A percentile compares a stretch with the other conserved stretches of the same genome.
Conservation (phyloP, 2,113 vertebrate genomes). For the Scatophagus argus region DNA sequence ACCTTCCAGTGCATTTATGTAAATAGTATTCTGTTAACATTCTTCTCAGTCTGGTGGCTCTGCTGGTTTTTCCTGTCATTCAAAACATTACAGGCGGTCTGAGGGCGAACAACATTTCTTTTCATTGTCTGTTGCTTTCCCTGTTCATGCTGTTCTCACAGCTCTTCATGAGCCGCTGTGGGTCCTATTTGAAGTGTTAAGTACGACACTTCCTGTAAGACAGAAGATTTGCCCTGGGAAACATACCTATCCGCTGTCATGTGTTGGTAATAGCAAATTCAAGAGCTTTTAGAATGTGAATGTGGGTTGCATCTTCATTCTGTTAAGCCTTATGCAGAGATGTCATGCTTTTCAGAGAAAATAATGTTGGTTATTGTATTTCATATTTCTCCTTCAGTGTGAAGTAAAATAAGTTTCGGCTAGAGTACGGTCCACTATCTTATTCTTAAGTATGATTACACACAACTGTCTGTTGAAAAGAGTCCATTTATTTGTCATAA, state of each 20-base stretch:
- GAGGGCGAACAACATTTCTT: background rate
- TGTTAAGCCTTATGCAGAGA: background rate
- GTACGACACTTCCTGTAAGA: background rate
- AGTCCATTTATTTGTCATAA: background rate
- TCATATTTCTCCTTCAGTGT: background rate
- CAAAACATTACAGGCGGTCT: conserved; percentile 1
- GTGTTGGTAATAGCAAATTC: background rate
- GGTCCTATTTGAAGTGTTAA: conserved; percentile 1
- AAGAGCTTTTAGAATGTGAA: background rate
- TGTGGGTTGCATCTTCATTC: background rate
- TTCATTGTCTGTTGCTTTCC: background rate
- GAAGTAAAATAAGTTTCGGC: background rate
- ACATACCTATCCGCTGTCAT: background rate
- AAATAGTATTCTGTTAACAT: background rate
- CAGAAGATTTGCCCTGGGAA: background rate
- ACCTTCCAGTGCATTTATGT: background rate
- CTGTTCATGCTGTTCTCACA: background rate
- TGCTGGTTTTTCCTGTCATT: background rate
- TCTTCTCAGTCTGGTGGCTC: background rate
- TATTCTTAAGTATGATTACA: background rate
- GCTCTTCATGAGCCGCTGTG: background rate
- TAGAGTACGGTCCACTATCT: background rate
- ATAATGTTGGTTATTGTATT: background rate
- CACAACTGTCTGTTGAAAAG: background rate
- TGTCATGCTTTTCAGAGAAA: background rate